These are phyloP conservation scores for Drosophila carrolli DNA, from an alignment of 1,140 invertebrate species.

Conservation along the genomic window DNA sequence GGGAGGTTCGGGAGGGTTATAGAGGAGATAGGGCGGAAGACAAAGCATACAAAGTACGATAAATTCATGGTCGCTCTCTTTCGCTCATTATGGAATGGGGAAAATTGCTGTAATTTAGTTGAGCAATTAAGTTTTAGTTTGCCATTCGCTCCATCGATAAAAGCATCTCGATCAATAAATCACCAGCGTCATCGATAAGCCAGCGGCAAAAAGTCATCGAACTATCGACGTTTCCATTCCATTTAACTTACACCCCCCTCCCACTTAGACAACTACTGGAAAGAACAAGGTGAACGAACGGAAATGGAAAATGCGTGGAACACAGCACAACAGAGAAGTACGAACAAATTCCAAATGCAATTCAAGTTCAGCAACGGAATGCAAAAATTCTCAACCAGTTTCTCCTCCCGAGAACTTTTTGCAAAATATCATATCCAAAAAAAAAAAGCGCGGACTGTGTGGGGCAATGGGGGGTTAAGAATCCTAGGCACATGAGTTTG, in stretches of 20 bases:
- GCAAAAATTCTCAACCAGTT: conserved; percentile 55
- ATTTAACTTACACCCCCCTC: conserved; percentile 24
- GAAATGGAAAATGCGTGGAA: conserved; percentile 52
- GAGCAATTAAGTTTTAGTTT: conserved; percentile 40
- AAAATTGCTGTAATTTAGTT: conserved; percentile 40
- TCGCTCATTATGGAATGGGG: conserved; percentile 27
- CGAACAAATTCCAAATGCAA: conserved; percentile 52
- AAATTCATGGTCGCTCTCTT: conserved; percentile 49
- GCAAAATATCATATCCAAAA: conserved; percentile 41
- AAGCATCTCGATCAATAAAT: conserved; percentile 46
- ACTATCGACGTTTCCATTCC: conserved; percentile 44
- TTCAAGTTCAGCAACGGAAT: conserved; percentile 52
- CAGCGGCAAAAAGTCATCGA: conserved; percentile 36
- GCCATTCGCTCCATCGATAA: conserved; percentile 26
- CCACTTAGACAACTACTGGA: conserved; percentile 6
- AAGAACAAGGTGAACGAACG: conserved; percentile 49
- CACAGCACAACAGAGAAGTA: conserved; percentile 18
- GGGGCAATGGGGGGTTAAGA: neutral
- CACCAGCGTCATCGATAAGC: conserved; percentile 33
- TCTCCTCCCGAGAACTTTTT: conserved; percentile 19
- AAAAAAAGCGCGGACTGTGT: conserved; percentile 7
- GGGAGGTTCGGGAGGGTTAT: neutral
- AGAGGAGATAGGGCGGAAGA: conserved; percentile 30
- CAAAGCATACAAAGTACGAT: conserved; percentile 49
- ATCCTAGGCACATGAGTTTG: conserved; percentile 51